A percentile compares a stretch with the other conserved stretches of the same genome.
phyloP scores from a whole-genome alignment of 1,140 invertebrate genomes.

The Brevipalpus yothersi region DNA sequence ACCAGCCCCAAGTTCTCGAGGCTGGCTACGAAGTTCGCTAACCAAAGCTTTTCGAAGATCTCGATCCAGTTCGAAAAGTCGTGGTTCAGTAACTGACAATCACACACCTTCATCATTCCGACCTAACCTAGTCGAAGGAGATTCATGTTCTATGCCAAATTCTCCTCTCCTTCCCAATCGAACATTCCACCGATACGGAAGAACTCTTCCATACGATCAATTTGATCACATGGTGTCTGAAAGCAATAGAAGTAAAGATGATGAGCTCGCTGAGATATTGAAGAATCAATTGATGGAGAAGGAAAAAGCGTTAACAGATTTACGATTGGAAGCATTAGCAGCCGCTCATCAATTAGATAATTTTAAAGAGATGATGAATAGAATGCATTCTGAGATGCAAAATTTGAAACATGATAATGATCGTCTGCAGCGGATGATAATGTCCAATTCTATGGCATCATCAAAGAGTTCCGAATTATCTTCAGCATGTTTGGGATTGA shows the following conservation, averaged over 20 bases:
- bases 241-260: not conserved
- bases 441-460: constrained; percentile 48
- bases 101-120: not conserved
- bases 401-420: constrained; percentile 91
- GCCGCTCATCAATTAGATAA: constrained; percentile 89
- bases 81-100: not conserved
- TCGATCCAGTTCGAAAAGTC: not conserved
- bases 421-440: constrained; percentile 59
- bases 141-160: not conserved
- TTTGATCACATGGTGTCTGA: not conserved
- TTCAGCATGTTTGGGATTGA: not conserved
- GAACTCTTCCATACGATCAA: not conserved
- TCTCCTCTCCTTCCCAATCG: not conserved
- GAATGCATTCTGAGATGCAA: constrained; percentile 55
- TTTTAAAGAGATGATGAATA: constrained; percentile 78
- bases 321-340: constrained; percentile 74
- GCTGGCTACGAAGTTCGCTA: constrained; percentile 71
- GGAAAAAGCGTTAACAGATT: constrained; percentile 84
- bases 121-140: not conserved
- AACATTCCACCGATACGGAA: not conserved
- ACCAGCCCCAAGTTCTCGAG: not conserved
- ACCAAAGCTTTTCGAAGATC: constrained; percentile 59
- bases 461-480: constrained; percentile 32
- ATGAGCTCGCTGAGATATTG: constrained; percentile 44
- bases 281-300: constrained; percentile 81